A percentile compares a stretch with the other conserved stretches of the same genome.
Conservation (phyloP, 1,140 invertebrate species). For the Octopus sinensis region DNA sequence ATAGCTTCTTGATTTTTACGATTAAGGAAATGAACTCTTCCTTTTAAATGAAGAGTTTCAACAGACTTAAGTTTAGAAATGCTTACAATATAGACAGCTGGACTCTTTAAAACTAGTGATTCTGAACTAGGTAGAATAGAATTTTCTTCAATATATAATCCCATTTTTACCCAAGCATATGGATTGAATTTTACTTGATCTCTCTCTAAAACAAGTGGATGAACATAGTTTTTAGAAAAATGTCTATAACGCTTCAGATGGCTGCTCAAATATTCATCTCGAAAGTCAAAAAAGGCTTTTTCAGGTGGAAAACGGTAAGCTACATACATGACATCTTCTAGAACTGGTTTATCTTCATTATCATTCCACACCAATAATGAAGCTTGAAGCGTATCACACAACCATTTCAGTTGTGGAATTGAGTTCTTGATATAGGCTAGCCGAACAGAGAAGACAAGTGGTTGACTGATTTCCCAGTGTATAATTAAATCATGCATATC, state of each 20-base stretch:
- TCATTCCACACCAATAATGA: slow-evolving; percentile 37
- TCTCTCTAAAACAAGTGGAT: slow-evolving; percentile 36
- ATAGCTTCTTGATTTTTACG: slow-evolving; percentile 34
- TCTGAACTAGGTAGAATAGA: slow-evolving; percentile 49
- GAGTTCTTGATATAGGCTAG: slow-evolving; percentile 70
- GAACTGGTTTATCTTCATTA: slow-evolving; percentile 30
- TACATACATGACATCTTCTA: slow-evolving; percentile 45
- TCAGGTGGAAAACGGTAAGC: slow-evolving; percentile 45
- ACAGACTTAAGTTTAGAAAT: slow-evolving; percentile 41
- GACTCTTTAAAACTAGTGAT: slow-evolving; percentile 39
- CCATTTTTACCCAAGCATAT: slow-evolving; percentile 50
- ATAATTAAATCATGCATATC: slow-evolving; percentile 70
- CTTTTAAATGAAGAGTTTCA: slow-evolving; percentile 33
- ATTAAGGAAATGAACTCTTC: slow-evolving; percentile 45
- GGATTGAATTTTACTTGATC: slow-evolving; percentile 44
- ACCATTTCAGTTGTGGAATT: slow-evolving; percentile 54
- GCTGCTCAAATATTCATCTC: slow-evolving; percentile 30
- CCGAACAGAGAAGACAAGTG: slow-evolving; percentile 81
- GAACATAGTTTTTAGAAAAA: slow-evolving; percentile 37
- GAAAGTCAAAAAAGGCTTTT: slow-evolving; percentile 44
- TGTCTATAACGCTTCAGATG: slow-evolving; percentile 39
- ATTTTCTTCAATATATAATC: slow-evolving; percentile 45
- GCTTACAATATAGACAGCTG: slow-evolving; percentile 44
- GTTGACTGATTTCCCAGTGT: slow-evolving; percentile 61
- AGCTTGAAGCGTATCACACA: slow-evolving; percentile 43